phyloP scores from a whole-genome alignment of 2,888 invertebrate genomes.

The Harpalus rubripes region DNA sequence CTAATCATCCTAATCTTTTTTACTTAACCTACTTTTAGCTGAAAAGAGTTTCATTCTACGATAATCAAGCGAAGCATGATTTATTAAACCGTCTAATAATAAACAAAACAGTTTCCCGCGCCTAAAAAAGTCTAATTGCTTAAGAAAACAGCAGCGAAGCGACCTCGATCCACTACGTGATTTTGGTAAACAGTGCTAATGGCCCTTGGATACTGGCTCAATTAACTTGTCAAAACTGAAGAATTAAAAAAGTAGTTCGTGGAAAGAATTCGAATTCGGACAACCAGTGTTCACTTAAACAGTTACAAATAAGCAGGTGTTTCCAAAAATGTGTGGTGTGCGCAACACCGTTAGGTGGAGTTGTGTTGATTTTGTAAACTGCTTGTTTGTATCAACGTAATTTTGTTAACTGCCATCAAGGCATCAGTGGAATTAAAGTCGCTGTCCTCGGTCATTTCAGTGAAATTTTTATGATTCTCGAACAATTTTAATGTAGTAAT shows the following conservation, averaged over 20 bases:
- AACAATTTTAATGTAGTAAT: not conserved
- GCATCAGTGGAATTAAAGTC: not conserved
- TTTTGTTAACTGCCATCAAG: not conserved
- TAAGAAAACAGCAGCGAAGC: slow-evolving; percentile 42
- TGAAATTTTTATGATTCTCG: not conserved
- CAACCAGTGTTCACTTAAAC: not conserved
- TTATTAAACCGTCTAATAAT: slow-evolving; percentile 34
- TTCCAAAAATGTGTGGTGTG: slow-evolving; percentile 36
- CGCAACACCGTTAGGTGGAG: slow-evolving; percentile 25
- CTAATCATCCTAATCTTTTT: slow-evolving; percentile 24
- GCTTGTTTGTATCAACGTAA: slow-evolving; percentile 15
- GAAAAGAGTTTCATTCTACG: not conserved
- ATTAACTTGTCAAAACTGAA: slow-evolving; percentile 48
- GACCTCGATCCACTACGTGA: slow-evolving; percentile 45
- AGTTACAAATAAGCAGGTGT: slow-evolving; percentile 44
- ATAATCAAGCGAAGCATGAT: slow-evolving; percentile 50
- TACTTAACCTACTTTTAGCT: slow-evolving; percentile 28
- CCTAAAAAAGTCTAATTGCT: slow-evolving; percentile 37
- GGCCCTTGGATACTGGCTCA: slow-evolving; percentile 34
- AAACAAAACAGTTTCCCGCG: slow-evolving; percentile 39
- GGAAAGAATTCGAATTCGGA: slow-evolving; percentile 29
- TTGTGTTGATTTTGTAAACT: slow-evolving; percentile 45
- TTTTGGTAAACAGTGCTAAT: slow-evolving; percentile 44
- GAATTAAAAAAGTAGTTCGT: slow-evolving; percentile 50
- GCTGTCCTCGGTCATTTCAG: not conserved